Evolutionary conservation across 1,140 invertebrate genomes (phyloP), one percentile per base, ranked within the genome.

Genomic region (Hestina assimilis): DNA sequence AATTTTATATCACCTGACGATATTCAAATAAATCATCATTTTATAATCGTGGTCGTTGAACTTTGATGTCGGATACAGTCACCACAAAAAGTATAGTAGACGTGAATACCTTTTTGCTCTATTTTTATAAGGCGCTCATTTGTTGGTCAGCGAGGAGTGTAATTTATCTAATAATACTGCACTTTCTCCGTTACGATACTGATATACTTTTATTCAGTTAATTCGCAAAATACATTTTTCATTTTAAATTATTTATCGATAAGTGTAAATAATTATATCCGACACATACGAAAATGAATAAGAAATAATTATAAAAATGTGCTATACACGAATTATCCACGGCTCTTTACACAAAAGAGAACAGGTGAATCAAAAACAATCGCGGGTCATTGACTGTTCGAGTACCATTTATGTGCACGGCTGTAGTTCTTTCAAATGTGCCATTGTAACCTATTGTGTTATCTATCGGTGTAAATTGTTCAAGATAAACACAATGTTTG

Each of bases 371-470:
- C 53, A 65, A 64, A 58, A 69, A 66, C 48, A 69, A 66, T 63
- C 57, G 54, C 47, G 55, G 75, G 71, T 86, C 77, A 72, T 65
- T 72, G 72, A 78, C 66, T 59, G 69, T 58, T 68, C 69, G 54
- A 61, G 42, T 58, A 67, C 43, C 70, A 70, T 70, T 83, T 82
- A 55, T 63, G 71, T 57, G 51, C 69, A 52, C 75, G 62, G 19
- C 63, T 75, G 70, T 83, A 65, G 66, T 66, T 81, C 71, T 79
- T 79, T 75, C 72, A 70, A 80, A 75, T 66, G 64, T 62, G 56
- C 61, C 64, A 79, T 80, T 81, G 72, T 81, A 75, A 72, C 72
- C 73, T 71, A 75, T 76, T 77, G 71, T 75, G 69, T 76, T 75
- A 71, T 69, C 63, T 77, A 70, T 72, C 59, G 63, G 63, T 69